Evolutionary conservation across 92 coral and sea anemone genomes (phyloP).

Genomic region (Porites lobata): DNA sequence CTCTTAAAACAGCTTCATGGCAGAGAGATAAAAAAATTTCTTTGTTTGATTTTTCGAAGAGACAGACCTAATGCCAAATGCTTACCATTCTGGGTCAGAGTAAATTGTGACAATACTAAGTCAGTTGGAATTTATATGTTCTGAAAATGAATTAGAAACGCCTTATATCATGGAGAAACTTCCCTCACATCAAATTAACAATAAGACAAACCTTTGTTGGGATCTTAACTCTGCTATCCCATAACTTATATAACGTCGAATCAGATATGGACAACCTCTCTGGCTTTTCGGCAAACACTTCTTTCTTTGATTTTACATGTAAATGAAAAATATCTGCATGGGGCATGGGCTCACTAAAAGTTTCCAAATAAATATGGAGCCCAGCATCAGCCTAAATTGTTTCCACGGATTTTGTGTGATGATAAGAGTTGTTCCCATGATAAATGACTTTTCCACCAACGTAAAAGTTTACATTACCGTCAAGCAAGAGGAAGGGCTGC

Average conservation of each 20-base stretch:
- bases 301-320: constrained; percentile 22
- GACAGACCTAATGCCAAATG: too few relatives aligned
- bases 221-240: background rate
- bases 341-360: constrained; percentile 35
- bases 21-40: too few relatives aligned
- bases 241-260: background rate
- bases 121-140: too few relatives aligned
- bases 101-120: too few relatives aligned
- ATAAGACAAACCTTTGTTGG: background rate
- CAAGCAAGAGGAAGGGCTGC: too few relatives aligned
- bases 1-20: too few relatives aligned
- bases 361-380: background rate
- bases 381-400: background rate
- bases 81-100: too few relatives aligned
- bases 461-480: background rate
- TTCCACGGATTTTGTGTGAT: background rate
- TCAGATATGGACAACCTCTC: background rate
- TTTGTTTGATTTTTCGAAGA: too few relatives aligned
- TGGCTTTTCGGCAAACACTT: constrained; percentile 21
- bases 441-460: constrained; percentile 24
- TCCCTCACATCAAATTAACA: background rate
- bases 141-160: too few relatives aligned
- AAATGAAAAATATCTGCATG: constrained; percentile 16
- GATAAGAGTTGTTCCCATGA: constrained; percentile 18
- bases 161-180: too few relatives aligned